phyloP scores from a whole-genome alignment of 1,140 invertebrate genomes.

The Phymorhynchus buccinoides region DNA sequence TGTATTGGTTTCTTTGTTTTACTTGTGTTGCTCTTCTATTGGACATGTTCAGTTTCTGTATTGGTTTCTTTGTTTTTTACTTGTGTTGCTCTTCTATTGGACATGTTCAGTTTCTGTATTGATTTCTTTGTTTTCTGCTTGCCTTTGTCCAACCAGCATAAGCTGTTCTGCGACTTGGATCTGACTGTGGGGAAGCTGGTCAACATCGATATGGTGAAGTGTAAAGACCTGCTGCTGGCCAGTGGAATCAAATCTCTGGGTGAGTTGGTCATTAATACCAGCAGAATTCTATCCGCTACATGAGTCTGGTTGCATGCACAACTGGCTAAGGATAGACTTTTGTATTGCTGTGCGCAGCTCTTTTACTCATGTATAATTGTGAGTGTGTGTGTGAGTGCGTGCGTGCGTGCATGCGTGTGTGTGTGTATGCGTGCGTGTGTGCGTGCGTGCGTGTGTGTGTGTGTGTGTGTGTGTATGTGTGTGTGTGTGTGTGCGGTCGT shows the following conservation, averaged over 20 bases:
- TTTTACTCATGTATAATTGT: too few species aligned
- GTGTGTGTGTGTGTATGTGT: constrained; percentile 3
- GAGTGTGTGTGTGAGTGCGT: too few species aligned
- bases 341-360: too few species aligned
- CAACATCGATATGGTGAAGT: constrained; percentile 23
- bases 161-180: constrained; percentile 10
- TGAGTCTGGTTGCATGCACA: too few species aligned
- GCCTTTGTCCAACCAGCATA: not conserved
- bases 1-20: not conserved
- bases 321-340: too few species aligned
- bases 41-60: not conserved
- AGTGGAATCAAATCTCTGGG: constrained; percentile 20
- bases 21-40: not conserved
- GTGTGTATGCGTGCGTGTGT: not conserved
- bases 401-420: too few species aligned
- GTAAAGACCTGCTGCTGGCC: constrained; percentile 11
- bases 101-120: not conserved
- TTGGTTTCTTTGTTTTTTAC: not conserved
- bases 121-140: not conserved
- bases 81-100: not conserved
- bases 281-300: too few species aligned
- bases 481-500: too few species aligned
- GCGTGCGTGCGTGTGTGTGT: not conserved
- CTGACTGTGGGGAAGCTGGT: constrained; percentile 9
- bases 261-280: not conserved